Evolutionary conservation across 2,888 invertebrate genomes (phyloP).

Genomic region (Melanargia galathea): DNA sequence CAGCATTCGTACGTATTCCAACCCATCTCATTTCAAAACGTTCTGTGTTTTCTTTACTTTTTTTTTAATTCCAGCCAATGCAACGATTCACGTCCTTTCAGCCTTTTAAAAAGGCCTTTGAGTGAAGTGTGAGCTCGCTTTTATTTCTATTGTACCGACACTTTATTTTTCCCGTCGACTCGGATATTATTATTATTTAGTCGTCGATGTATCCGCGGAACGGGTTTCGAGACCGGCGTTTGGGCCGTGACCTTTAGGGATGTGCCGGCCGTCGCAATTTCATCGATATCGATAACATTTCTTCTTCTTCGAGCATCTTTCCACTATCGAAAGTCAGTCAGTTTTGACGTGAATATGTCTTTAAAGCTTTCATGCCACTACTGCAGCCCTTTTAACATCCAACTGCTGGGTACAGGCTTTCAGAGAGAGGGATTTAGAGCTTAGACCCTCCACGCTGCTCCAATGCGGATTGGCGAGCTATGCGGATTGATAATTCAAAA

Average conservation of each 20-base stretch:
- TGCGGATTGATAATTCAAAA: too few relatives aligned
- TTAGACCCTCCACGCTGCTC: too few relatives aligned
- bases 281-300: slow-evolving; percentile 39
- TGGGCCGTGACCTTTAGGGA: slow-evolving; percentile 78
- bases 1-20: slow-evolving; percentile 44
- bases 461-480: too few relatives aligned
- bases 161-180: slow-evolving; percentile 57
- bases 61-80: slow-evolving; percentile 50
- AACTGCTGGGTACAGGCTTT: too few relatives aligned
- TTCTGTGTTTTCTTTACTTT: slow-evolving; percentile 48
- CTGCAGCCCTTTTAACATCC: too few relatives aligned
- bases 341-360: too few relatives aligned
- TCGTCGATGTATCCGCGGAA: slow-evolving; percentile 65
- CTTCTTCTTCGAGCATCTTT: too few relatives aligned
- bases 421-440: too few relatives aligned
- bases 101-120: slow-evolving; percentile 48
- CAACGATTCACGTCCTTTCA: slow-evolving; percentile 42
- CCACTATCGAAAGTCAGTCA: too few relatives aligned
- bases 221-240: slow-evolving; percentile 68
- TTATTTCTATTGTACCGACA: slow-evolving; percentile 55
- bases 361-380: too few relatives aligned
- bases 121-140: slow-evolving; percentile 51
- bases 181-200: slow-evolving; percentile 73
- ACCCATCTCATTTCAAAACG: slow-evolving; percentile 57
- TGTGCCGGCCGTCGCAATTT: slow-evolving; percentile 41